Conservation (phyloP, 2,797 vertebrate genomes). For the Ptychobarbus kaznakovi region DNA sequence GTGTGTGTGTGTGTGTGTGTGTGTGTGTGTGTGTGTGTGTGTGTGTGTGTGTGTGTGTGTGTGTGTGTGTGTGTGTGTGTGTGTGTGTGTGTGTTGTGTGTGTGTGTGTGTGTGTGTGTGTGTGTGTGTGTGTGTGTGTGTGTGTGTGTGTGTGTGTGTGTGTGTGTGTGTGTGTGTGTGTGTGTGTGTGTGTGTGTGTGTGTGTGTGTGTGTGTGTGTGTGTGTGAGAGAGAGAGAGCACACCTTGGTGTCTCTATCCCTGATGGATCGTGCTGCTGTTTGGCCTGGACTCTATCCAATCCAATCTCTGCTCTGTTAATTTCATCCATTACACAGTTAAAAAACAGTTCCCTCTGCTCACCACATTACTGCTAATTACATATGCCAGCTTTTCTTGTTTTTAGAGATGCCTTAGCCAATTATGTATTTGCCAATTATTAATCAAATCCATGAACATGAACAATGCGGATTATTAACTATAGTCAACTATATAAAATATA, state of each 20-base stretch:
- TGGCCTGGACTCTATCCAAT: constrained; percentile 25
- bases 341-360: constrained; percentile 21
- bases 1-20: too few relatives aligned
- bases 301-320: constrained; percentile 26
- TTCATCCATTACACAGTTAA: constrained; percentile 35
- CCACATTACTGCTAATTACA: constrained; percentile 26
- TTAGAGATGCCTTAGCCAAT: not conserved
- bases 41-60: too few relatives aligned
- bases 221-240: not conserved
- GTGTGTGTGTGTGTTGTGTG: too few relatives aligned
- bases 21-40: too few relatives aligned
- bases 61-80: too few relatives aligned
- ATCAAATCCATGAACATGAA: not conserved
- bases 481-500: too few relatives aligned
- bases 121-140: not conserved
- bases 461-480: not conserved
- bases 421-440: not conserved
- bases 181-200: too few relatives aligned
- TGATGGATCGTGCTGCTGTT: not conserved
- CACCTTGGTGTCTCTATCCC: constrained; percentile 14
- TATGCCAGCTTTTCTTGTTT: constrained; percentile 15
- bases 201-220: not conserved
- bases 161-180: too few relatives aligned
- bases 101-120: too few relatives aligned
- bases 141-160: too few relatives aligned